phyloP scores from a whole-genome alignment of 2,888 invertebrate species.

The Zhengitettix transpicula region DNA sequence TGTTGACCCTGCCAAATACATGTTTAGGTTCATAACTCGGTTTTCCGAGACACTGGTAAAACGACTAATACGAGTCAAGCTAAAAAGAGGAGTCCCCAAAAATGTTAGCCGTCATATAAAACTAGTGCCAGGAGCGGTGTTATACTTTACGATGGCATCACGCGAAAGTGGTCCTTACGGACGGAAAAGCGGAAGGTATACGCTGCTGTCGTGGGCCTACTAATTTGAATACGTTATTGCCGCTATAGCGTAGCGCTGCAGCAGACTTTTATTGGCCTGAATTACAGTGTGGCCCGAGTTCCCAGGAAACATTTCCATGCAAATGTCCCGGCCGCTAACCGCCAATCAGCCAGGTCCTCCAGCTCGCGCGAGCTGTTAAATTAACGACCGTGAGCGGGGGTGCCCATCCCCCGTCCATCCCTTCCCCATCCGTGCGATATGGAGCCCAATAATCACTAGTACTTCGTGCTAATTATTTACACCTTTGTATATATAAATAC shows the following conservation, averaged over 20 bases:
- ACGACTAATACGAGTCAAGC: neutral
- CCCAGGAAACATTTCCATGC: slow-evolving; percentile 1
- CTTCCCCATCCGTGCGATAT: too few relatives aligned
- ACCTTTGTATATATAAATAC: too few relatives aligned
- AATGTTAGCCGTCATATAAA: too few relatives aligned
- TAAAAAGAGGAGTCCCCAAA: neutral
- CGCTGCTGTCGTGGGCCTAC: neutral
- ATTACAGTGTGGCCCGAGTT: slow-evolving; percentile 1
- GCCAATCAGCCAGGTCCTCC: neutral
- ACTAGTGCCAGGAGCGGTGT: neutral
- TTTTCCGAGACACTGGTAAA: neutral
- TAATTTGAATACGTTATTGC: slow-evolving; percentile 2
- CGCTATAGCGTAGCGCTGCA: neutral
- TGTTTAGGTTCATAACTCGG: neutral
- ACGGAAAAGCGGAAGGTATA: neutral
- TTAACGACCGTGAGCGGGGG: too few relatives aligned
- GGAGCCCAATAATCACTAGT: too few relatives aligned
- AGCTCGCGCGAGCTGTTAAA: neutral
- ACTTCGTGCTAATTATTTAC: too few relatives aligned
- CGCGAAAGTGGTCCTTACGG: neutral
- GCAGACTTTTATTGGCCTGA: slow-evolving; percentile 1
- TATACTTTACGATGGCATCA: slow-evolving; percentile 1
- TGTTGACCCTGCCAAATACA: neutral
- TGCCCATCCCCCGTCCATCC: too few relatives aligned
- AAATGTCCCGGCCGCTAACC: neutral